phyloP scores from a whole-genome alignment of 1,140 invertebrate species.

The Metopolophium dirhodum region DNA sequence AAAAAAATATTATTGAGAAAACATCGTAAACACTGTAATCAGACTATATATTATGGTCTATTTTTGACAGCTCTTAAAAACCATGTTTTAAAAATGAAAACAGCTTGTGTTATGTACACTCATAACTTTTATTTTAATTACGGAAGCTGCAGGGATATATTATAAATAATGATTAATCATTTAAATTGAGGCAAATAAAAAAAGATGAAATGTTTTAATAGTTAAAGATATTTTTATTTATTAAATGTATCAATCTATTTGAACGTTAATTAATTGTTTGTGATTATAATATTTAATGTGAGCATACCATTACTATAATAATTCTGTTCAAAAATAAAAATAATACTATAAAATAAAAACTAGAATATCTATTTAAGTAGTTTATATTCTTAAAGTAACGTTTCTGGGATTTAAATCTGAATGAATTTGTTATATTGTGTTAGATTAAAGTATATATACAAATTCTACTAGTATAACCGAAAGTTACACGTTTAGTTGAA shows the following conservation, averaged over 20 bases:
- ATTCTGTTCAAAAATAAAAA: neutral
- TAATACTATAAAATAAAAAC: neutral
- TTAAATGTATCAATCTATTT: neutral
- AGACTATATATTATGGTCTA: neutral
- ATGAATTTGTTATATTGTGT: neutral
- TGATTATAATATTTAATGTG: neutral
- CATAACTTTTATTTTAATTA: constrained; percentile 10
- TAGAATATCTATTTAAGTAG: neutral
- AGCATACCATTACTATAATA: neutral
- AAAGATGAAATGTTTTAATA: neutral
- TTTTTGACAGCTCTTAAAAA: neutral
- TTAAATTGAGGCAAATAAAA: neutral
- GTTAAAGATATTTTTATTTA: neutral
- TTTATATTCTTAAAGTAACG: neutral
- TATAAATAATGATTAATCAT: neutral
- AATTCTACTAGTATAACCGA: neutral
- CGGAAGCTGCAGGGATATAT: neutral
- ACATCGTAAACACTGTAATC: constrained; percentile 14
- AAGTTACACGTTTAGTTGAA: neutral
- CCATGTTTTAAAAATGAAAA: neutral
- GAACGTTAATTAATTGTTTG: neutral
- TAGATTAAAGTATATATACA: neutral
- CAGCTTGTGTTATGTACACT: neutral
- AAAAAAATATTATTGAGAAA: neutral
- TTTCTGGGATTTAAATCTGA: neutral